phyloP scores from a whole-genome alignment of 2,888 invertebrate genomes.

The Eupithecia dodoneata region DNA sequence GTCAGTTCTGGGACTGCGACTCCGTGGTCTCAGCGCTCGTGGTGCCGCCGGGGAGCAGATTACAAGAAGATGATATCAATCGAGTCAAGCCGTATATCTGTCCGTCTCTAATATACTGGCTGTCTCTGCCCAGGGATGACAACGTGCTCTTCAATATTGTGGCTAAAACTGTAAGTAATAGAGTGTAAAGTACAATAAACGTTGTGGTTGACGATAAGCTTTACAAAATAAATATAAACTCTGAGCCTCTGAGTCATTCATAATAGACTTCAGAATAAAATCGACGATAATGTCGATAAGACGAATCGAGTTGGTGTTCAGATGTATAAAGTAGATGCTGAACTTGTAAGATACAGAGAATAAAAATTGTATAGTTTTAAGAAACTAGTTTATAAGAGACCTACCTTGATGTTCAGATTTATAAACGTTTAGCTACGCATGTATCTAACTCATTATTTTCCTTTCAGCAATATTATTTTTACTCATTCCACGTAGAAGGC shows the following conservation, averaged over 20 bases:
- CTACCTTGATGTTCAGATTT: neutral
- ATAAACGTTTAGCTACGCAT: neutral
- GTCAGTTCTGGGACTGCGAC: constrained; percentile 79
- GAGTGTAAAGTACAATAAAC: neutral
- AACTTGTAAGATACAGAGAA: neutral
- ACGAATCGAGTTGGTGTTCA: neutral
- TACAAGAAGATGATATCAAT: constrained; percentile 54
- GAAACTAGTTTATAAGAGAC: neutral
- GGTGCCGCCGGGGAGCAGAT: constrained; percentile 63
- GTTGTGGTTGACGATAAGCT: neutral
- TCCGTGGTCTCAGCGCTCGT: constrained; percentile 62
- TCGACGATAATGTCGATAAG: neutral
- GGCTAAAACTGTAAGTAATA: constrained; percentile 73
- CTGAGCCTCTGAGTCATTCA: neutral
- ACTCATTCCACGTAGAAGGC: constrained; percentile 59
- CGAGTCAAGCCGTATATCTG: constrained; percentile 70
- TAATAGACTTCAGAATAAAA: neutral
- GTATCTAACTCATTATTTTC: neutral
- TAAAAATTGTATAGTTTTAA: neutral
- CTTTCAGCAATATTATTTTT: constrained; percentile 74
- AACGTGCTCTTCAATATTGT: constrained; percentile 74
- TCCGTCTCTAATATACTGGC: constrained; percentile 76
- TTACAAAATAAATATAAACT: neutral
- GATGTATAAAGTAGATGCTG: neutral
- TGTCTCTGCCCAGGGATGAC: constrained; percentile 75